A percentile compares a stretch with the other conserved stretches of the same genome.
phyloP scores from a whole-genome alignment of 2,888 invertebrate genomes.

The Congeria kusceri region DNA sequence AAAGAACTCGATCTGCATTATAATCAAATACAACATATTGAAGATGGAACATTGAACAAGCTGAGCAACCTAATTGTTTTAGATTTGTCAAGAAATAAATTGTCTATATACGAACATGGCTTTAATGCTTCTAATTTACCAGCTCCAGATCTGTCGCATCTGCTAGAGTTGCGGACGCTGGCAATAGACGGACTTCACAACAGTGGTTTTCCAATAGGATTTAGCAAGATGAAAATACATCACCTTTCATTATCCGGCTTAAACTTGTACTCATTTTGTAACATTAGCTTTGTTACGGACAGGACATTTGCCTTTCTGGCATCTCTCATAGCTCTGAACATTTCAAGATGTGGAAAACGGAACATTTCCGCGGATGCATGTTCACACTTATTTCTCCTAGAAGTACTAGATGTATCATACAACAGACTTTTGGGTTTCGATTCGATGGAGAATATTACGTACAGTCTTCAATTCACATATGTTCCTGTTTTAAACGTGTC shows the following conservation, averaged over 20 bases:
- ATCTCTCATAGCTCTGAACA: neutral
- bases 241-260: neutral
- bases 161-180: neutral
- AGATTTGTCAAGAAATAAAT: neutral
- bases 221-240: neutral
- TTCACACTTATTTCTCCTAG: neutral
- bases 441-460: constrained; percentile 36
- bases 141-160: neutral
- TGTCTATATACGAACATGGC: neutral
- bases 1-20: neutral
- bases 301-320: constrained; percentile 5
- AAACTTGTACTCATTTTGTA: neutral
- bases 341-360: neutral
- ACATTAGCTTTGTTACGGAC: constrained; percentile 3
- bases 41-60: neutral
- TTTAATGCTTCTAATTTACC: neutral
- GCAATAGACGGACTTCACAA: constrained; percentile 9
- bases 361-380: constrained; percentile 14
- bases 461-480: constrained; percentile 42
- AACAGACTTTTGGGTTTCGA: constrained; percentile 39
- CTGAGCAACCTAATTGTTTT: neutral
- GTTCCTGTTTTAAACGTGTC: constrained; percentile 38
- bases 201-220: neutral
- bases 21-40: neutral
- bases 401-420: constrained; percentile 37